A percentile compares a stretch with the other conserved stretches of the same genome.
Conservation (phyloP, 2,888 invertebrate genomes). For the Drosophila multiciliata region DNA sequence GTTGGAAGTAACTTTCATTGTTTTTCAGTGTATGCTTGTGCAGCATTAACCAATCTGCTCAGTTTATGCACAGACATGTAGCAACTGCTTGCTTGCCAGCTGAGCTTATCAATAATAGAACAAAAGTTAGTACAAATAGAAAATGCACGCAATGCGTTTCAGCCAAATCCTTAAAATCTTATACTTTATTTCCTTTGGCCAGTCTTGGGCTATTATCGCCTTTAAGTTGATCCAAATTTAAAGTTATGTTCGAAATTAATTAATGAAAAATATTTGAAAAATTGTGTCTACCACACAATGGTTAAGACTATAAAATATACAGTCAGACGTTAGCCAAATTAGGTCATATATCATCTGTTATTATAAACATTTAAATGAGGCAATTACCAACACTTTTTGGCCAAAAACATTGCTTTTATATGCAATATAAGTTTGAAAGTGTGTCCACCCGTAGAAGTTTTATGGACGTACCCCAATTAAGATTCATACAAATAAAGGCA, state of each 20-base stretch:
- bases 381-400: slow-evolving; percentile 55
- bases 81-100: background rate
- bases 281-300: slow-evolving; percentile 3
- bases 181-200: background rate
- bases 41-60: slow-evolving; percentile 23
- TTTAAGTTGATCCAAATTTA: background rate
- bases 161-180: slow-evolving; percentile 17
- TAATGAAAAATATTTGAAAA: background rate
- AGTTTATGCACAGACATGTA: slow-evolving; percentile 35
- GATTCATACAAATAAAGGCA: background rate
- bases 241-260: background rate
- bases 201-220: background rate
- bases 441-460: slow-evolving; percentile 39
- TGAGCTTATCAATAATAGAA: background rate
- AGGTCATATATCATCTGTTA: slow-evolving; percentile 29
- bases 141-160: background rate
- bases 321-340: background rate
- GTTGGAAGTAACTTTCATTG: background rate
- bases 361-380: slow-evolving; percentile 40
- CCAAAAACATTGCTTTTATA: slow-evolving; percentile 17
- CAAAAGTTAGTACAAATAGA: slow-evolving; percentile 1
- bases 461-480: slow-evolving; percentile 1
- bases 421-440: slow-evolving; percentile 37
- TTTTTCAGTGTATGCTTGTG: background rate
- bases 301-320: slow-evolving; percentile 9